Base-by-base conservation (phyloP, 1,140 invertebrate species). In the Tyrophagus putrescentiae region DNA sequence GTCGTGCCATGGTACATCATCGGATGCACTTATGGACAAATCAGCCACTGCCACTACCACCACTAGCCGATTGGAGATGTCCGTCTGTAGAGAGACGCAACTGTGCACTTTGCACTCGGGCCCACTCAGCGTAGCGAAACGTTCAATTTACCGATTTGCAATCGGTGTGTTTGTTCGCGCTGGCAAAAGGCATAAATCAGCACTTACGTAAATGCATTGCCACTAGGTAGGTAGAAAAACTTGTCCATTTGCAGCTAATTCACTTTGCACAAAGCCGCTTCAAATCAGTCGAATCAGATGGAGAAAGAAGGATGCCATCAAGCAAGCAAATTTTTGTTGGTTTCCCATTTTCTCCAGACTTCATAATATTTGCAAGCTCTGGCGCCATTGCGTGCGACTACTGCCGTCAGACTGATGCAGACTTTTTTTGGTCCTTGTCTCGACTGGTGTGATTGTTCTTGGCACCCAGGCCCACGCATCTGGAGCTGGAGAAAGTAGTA, bases 261-360 rank as follows among this genome's bases (percentile, higher is more conserved):
- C 45, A 48, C 45, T 48, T 48, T 48, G 45, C 21, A 39, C 45
- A n/a, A n/a, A n/a, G n/a, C n/a, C n/a, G n/a, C n/a, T n/a, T n/a
- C 45, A 7, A 48, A 48, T 48, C 7, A 48, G 9, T 7, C 45
- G 45, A 7, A 25, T 39, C 21, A n/a, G n/a, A n/a, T n/a, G n/a
- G n/a, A n/a, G n/a, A n/a, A n/a, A n/a, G n/a, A n/a, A n/a, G n/a
- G n/a, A n/a, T n/a, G n/a, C n/a, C 36, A 39, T 39, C 36, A n/a
- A 39, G 45, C 45, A 48, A 48, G 7, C 31, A 25, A 48, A 48
- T 48, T 48, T 48, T 21, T 29, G 21, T 39, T 48, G 45, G 21
- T 7, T 25, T 13, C 45, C 36, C 36, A 39, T 13, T 13, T 21
- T 13, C 36, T 39, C 36, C 21, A n/a, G n/a, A n/a, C n/a, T 39